These are phyloP conservation scores for Nemotelus pantherinus DNA, from an alignment of 2,888 invertebrate genomes.

Conservation along the genomic window DNA sequence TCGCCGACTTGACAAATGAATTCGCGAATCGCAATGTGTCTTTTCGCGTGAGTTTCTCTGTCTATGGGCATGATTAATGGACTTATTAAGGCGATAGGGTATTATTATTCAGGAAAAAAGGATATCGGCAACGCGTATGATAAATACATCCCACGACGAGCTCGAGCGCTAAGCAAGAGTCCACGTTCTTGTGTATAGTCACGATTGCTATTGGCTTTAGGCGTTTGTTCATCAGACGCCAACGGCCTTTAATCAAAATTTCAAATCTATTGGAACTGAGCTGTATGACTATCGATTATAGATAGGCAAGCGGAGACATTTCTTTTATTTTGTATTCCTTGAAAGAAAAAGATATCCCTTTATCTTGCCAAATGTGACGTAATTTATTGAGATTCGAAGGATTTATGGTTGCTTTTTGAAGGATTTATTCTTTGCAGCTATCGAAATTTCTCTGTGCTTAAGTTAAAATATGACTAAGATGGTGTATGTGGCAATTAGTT, in stretches of 20 bases:
- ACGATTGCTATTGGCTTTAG: constrained; percentile 24
- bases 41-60: constrained; percentile 46
- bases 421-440: constrained; percentile 17
- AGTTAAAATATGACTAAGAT: constrained; percentile 6
- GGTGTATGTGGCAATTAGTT: no score
- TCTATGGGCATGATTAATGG: constrained; percentile 49
- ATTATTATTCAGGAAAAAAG: constrained; percentile 47
- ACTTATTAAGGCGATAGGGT: constrained; percentile 48
- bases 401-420: constrained; percentile 38
- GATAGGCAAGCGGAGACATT: background rate
- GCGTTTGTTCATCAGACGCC: constrained; percentile 20
- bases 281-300: constrained; percentile 15
- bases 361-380: constrained; percentile 24
- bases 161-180: background rate
- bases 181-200: constrained; percentile 18
- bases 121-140: constrained; percentile 45
- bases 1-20: constrained; percentile 49
- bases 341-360: constrained; percentile 1
- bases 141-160: constrained; percentile 43
- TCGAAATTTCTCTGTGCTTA: background rate
- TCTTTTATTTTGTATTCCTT: constrained; percentile 10
- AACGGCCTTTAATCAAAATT: constrained; percentile 40
- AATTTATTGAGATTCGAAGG: constrained; percentile 31
- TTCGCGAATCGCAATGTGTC: constrained; percentile 47
- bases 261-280: constrained; percentile 23